Evolutionary conservation across 2,113 vertebrate species (phyloP), one percentile per base, ranked within the genome.

Genomic region (Crotalus helleri): DNA sequence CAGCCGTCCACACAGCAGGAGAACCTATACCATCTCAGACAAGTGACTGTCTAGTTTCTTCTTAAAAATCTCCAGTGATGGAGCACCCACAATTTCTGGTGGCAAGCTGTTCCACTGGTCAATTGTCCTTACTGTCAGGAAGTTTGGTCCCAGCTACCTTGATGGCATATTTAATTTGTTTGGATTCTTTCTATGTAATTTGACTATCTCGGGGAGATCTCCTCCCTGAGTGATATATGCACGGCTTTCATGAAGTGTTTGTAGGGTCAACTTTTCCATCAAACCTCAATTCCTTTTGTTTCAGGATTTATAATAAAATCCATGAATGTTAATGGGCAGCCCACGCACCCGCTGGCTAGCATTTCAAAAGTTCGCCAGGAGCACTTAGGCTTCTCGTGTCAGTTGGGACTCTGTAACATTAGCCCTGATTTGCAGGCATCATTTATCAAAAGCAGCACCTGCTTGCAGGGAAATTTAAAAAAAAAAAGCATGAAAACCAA

Each of bases 321-420:
- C 88, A 86, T 1, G 17, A 93, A 95, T 96, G 90, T 94, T 96
- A 96, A 95, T 85, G 95, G 81, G 24, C n/a, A 94, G 39, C 44
- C 92, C 57, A 59, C 46, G 33, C 74, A 94, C 91, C 93, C 97
- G 93, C 85, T 94, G 29, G n/a, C 85, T 97, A 94, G 90, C 92
- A 96, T 97, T 98, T 96, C 94, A 69, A 96, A 97, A 97, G 96
- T 97, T 98, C 96, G 96, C 93, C 90, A 95, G 95, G 90, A 96
- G 4, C 93, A 91, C 55, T 97, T 97, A 74, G 91, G 96, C 88
- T 95, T 96, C 97, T 92, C 94, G 44, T 94, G 92, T 96, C 94
- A 61, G 0, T 92, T 91, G 93, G 92, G 95, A 96, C 44, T 21
- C 51, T 91, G 88, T 49, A 92, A 91, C 90, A 95, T 97, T 95